phyloP scores from a whole-genome alignment of 2,797 vertebrate species.

The Echeneis naucrates region DNA sequence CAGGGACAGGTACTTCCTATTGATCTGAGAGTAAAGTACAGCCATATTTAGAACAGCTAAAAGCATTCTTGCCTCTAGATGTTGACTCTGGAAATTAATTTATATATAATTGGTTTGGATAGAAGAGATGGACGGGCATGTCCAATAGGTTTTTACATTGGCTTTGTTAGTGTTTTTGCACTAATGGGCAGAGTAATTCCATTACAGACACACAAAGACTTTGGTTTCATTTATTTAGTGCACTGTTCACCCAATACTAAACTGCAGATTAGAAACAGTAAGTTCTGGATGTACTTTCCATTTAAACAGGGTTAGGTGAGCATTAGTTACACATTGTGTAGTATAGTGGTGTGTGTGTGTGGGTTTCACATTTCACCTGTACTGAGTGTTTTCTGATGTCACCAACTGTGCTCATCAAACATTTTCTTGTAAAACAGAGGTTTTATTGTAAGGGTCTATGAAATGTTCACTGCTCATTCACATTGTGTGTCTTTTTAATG shows the following conservation, averaged over 20 bases:
- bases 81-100: conserved; percentile 64
- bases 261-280: not conserved
- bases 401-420: not conserved
- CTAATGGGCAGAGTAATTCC: conserved; percentile 66
- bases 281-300: not conserved
- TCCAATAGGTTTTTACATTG: conserved; percentile 59
- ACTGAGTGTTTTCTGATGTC: conserved; percentile 13
- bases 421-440: too few relatives aligned
- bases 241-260: conserved; percentile 22
- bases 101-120: conserved; percentile 78
- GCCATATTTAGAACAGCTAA: conserved; percentile 73
- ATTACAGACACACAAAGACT: conserved; percentile 51
- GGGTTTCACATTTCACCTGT: not conserved
- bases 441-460: too few relatives aligned
- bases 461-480: not conserved
- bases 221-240: conserved; percentile 43
- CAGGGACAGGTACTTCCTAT: conserved; percentile 72
- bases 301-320: conserved; percentile 24
- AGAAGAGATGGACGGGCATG: conserved; percentile 75
- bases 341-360: not conserved
- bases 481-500: not conserved
- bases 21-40: conserved; percentile 79
- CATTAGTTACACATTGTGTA: not conserved
- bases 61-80: conserved; percentile 78
- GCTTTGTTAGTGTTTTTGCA: conserved; percentile 41